phyloP scores from a whole-genome alignment of 2,797 vertebrate genomes.

The Onychomys torridus region DNA sequence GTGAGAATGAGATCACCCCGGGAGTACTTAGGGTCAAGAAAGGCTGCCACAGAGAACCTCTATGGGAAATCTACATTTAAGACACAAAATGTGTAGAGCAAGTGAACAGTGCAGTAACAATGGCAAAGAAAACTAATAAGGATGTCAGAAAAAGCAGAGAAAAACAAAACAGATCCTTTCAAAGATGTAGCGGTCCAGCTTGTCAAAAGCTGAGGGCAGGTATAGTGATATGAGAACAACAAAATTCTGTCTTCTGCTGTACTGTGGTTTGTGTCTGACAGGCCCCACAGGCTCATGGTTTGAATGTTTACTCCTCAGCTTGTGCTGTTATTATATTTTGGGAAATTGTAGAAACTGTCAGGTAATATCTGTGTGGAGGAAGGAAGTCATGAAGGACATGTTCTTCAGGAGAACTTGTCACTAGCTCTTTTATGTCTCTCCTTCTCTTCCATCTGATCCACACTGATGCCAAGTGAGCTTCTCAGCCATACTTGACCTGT shows the following conservation, averaged over 20 bases:
- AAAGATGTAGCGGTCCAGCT: neutral
- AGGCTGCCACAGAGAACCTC: neutral
- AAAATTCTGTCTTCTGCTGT: neutral
- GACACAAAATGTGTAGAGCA: neutral
- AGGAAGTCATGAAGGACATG: neutral
- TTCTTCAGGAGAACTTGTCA: neutral
- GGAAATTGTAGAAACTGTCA: neutral
- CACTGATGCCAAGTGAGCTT: neutral
- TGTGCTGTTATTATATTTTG: neutral
- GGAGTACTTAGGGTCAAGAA: neutral
- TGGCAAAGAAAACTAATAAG: neutral
- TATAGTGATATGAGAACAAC: neutral
- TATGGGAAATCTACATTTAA: neutral
- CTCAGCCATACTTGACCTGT: neutral
- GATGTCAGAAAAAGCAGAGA: constrained; percentile 17
- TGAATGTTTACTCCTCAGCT: neutral
- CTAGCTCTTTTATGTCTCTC: neutral
- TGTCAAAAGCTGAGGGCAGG: constrained; percentile 10
- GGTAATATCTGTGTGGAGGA: neutral
- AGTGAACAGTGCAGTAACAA: neutral
- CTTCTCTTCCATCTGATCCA: fast-evolving
- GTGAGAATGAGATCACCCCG: constrained; percentile 43
- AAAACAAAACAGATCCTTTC: neutral
- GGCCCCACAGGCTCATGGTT: neutral
- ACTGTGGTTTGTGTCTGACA: neutral